Evolutionary conservation across 2,888 invertebrate species (phyloP).

Genomic region (Conchocele bisecta): DNA sequence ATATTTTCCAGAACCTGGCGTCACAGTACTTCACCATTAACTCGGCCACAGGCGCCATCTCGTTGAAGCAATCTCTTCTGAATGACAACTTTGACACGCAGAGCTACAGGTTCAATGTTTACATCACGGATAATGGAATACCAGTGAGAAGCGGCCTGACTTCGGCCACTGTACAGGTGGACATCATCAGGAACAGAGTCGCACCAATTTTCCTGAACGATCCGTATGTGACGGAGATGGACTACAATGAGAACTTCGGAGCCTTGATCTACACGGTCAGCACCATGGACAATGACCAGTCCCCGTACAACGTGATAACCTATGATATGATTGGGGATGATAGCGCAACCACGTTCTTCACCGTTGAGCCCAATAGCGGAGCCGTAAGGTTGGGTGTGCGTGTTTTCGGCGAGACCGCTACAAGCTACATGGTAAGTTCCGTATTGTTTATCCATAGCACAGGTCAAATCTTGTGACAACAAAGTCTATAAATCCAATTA

Average conservation of each 20-base stretch:
- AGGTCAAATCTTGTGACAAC: no score
- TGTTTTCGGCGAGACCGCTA: conserved; percentile 39
- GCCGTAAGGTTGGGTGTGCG: conserved; percentile 52
- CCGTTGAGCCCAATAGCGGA: conserved; percentile 64
- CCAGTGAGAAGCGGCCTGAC: conserved; percentile 41
- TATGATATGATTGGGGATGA: conserved; percentile 72
- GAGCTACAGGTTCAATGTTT: conserved; percentile 51
- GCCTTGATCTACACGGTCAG: conserved; percentile 48
- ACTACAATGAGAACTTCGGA: conserved; percentile 48
- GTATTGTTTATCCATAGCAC: no score
- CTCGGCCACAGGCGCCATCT: conserved; percentile 62
- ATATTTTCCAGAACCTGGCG: conserved; percentile 27
- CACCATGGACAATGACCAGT: conserved; percentile 59
- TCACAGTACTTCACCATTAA: conserved; percentile 65
- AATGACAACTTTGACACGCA: conserved; percentile 59
- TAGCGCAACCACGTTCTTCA: conserved; percentile 70
- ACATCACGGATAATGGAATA: conserved; percentile 56
- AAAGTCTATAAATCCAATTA: no score
- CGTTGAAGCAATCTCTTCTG: conserved; percentile 63
- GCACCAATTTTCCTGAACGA: conserved; percentile 53
- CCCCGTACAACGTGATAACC: conserved; percentile 70
- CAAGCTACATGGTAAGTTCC: conserved; percentile 57
- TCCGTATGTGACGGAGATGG: conserved; percentile 53
- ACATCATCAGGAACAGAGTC: conserved; percentile 63
- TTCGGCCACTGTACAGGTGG: conserved; percentile 55